Conservation (phyloP, 2,888 invertebrate species). For the Noctuana brunneofusca region DNA sequence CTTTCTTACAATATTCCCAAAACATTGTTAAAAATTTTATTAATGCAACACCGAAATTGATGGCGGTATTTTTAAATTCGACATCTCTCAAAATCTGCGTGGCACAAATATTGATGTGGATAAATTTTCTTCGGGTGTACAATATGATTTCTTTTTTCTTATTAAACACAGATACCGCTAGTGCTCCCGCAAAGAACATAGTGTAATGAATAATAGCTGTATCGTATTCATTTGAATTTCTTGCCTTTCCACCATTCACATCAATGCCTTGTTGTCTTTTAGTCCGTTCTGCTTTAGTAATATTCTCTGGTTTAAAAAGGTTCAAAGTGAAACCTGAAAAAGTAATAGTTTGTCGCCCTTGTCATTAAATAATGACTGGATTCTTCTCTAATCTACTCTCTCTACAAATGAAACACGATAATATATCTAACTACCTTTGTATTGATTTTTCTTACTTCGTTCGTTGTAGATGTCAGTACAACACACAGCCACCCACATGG, state of each 20-base stretch:
- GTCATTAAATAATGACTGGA: too few species aligned
- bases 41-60: conserved; percentile 39
- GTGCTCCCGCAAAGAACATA: conserved; percentile 59
- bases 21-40: conserved; percentile 39
- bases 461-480: conserved; percentile 48
- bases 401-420: too few species aligned
- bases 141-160: conserved; percentile 53
- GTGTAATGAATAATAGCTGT: conserved; percentile 47
- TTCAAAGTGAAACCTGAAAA: conserved; percentile 33
- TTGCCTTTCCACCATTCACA: neutral
- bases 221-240: conserved; percentile 1
- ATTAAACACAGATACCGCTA: conserved; percentile 55
- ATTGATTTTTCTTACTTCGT: conserved; percentile 27
- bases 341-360: too few species aligned
- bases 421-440: conserved; percentile 15
- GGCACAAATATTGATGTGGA: conserved; percentile 40
- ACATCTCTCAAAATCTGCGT: conserved; percentile 32
- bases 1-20: conserved; percentile 38
- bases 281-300: neutral
- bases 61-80: conserved; percentile 47
- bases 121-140: conserved; percentile 46
- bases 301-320: conserved; percentile 22
- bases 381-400: too few species aligned
- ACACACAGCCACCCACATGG: conserved; percentile 68
- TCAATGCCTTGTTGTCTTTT: neutral